These are phyloP conservation scores for Pangasius krempfi DNA, from an alignment of 2,797 vertebrate genomes.

Conservation along the genomic window DNA sequence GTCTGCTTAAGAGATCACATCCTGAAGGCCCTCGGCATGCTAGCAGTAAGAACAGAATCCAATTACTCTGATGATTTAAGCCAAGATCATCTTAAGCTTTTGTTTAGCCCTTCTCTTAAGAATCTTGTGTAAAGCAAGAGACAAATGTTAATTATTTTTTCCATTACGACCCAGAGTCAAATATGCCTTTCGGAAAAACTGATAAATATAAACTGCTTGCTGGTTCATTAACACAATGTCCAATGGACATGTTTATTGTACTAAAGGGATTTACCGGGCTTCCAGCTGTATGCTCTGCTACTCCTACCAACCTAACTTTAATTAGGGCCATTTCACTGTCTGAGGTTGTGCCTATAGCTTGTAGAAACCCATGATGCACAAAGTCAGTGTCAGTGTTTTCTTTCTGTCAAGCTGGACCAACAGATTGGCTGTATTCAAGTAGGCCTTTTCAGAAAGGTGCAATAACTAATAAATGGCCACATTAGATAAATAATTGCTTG, in stretches of 20 bases:
- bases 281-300: neutral
- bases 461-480: neutral
- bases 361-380: too few species aligned
- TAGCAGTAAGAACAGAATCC: slow-evolving; percentile 69
- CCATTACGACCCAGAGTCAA: neutral
- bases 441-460: neutral
- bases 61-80: slow-evolving; percentile 77
- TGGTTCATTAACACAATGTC: neutral
- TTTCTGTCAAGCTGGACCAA: neutral
- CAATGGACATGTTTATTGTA: neutral
- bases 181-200: neutral
- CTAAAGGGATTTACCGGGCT: neutral
- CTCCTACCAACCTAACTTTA: slow-evolving; percentile 25
- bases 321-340: slow-evolving; percentile 1
- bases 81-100: slow-evolving; percentile 67
- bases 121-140: neutral
- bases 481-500: slow-evolving; percentile 7
- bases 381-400: neutral
- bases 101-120: slow-evolving; percentile 59
- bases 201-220: neutral
- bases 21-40: slow-evolving; percentile 66
- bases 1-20: slow-evolving; percentile 71
- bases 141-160: neutral
- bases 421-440: neutral
- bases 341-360: neutral